Evolutionary conservation across 64 coral and sea anemone species (phyloP).

Genomic region (Cladopsammia gracilis): DNA sequence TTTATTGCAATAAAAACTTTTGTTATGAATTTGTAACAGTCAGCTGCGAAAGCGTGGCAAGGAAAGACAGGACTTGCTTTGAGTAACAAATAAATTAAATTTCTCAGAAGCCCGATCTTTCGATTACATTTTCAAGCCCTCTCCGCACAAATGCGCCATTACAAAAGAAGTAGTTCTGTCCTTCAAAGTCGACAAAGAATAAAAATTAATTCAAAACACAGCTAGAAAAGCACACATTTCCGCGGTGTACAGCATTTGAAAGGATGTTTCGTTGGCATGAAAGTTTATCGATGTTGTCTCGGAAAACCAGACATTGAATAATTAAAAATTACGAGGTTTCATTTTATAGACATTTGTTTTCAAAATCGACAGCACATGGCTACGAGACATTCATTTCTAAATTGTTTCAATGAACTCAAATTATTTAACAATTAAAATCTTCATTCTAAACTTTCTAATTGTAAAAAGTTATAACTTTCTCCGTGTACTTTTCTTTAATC

Average conservation of each 20-base stretch:
- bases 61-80: neutral
- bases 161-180: too few relatives aligned
- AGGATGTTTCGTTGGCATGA: too few relatives aligned
- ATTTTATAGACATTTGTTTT: neutral
- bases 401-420: neutral
- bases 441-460: too few relatives aligned
- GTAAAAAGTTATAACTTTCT: too few relatives aligned
- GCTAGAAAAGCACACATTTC: too few relatives aligned
- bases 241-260: too few relatives aligned
- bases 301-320: neutral
- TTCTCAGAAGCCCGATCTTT: neutral
- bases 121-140: neutral
- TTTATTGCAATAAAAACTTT: neutral
- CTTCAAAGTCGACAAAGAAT: too few relatives aligned
- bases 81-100: neutral
- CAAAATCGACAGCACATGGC: slow-evolving; percentile 31
- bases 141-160: too few relatives aligned
- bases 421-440: neutral
- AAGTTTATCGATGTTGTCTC: neutral
- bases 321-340: neutral
- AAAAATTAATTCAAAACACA: too few relatives aligned
- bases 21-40: neutral
- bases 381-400: neutral
- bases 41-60: neutral
- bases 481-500: too few relatives aligned